phyloP scores from a whole-genome alignment of 2,888 invertebrate genomes.

The Rutpela maculata region DNA sequence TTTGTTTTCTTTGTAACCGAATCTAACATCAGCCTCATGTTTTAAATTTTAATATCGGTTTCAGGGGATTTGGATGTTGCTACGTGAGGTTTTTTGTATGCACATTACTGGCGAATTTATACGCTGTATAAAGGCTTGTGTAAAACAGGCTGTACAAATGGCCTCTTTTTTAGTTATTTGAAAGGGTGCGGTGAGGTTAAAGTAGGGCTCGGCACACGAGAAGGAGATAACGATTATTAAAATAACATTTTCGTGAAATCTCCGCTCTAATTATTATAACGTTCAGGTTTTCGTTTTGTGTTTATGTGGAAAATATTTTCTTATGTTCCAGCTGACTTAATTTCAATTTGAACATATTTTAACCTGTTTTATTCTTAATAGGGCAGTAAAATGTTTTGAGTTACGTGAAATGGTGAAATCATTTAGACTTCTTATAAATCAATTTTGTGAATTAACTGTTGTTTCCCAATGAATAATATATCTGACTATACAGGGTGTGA shows the following conservation, averaged over 20 bases:
- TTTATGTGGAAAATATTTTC: background rate
- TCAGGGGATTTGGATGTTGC: slow-evolving; percentile 41
- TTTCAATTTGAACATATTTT: too few species aligned
- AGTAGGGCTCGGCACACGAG: slow-evolving; percentile 47
- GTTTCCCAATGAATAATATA: too few species aligned
- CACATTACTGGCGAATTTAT: slow-evolving; percentile 39
- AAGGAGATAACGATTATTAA: slow-evolving; percentile 54
- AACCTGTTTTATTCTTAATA: too few species aligned
- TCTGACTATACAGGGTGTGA: too few species aligned
- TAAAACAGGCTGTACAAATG: slow-evolving; percentile 50
- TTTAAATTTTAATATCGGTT: slow-evolving; percentile 54
- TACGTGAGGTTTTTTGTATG: slow-evolving; percentile 44
- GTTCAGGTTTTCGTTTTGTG: slow-evolving; percentile 42
- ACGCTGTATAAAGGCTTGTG: slow-evolving; percentile 28
- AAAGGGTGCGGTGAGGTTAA: slow-evolving; percentile 46
- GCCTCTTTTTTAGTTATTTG: slow-evolving; percentile 48
- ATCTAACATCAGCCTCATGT: slow-evolving; percentile 51
- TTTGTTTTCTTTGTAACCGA: slow-evolving; percentile 46
- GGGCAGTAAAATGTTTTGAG: too few species aligned
- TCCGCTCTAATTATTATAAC: slow-evolving; percentile 51
- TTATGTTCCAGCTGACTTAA: background rate
- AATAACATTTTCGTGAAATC: slow-evolving; percentile 52
- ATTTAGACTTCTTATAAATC: too few species aligned
- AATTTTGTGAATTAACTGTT: too few species aligned
- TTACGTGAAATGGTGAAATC: too few species aligned